phyloP scores from a whole-genome alignment of 2,888 invertebrate genomes.

The Tiphia femorata region DNA sequence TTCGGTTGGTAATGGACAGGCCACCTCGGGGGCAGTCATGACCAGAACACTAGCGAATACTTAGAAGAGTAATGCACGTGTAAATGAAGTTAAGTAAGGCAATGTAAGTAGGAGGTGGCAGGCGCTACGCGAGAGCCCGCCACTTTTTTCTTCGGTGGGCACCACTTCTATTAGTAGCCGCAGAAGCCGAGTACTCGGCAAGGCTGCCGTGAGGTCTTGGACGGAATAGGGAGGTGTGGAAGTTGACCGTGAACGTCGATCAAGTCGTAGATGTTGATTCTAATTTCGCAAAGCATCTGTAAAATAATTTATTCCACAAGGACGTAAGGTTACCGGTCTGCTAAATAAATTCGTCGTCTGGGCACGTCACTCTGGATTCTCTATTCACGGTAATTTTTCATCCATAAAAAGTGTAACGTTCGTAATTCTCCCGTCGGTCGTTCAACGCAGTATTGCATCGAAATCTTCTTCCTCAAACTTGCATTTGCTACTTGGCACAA shows the following conservation, averaged over 20 bases:
- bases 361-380: too few relatives aligned
- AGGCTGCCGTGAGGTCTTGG: conserved; percentile 21
- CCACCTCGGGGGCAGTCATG: conserved; percentile 27
- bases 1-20: neutral
- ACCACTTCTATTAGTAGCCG: conserved; percentile 42
- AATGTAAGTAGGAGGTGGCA: conserved; percentile 31
- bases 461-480: too few relatives aligned
- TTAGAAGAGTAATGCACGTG: conserved; percentile 33
- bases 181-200: conserved; percentile 29
- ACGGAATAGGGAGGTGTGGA: conserved; percentile 14
- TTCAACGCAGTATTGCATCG: too few relatives aligned
- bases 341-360: too few relatives aligned
- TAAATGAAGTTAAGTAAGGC: conserved; percentile 38
- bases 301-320: too few relatives aligned
- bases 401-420: too few relatives aligned
- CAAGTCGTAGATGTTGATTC: neutral
- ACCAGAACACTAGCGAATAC: conserved; percentile 38
- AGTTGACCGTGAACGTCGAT: conserved; percentile 1
- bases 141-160: conserved; percentile 18
- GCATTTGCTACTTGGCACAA: too few relatives aligned
- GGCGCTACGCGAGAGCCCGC: conserved; percentile 28
- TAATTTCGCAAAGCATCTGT: neutral
- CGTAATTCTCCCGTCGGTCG: too few relatives aligned
- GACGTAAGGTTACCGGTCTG: too few relatives aligned
- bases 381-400: too few relatives aligned